Evolutionary conservation across 2,113 vertebrate genomes (phyloP).

Genomic region (Dicrurus megarhynchus): DNA sequence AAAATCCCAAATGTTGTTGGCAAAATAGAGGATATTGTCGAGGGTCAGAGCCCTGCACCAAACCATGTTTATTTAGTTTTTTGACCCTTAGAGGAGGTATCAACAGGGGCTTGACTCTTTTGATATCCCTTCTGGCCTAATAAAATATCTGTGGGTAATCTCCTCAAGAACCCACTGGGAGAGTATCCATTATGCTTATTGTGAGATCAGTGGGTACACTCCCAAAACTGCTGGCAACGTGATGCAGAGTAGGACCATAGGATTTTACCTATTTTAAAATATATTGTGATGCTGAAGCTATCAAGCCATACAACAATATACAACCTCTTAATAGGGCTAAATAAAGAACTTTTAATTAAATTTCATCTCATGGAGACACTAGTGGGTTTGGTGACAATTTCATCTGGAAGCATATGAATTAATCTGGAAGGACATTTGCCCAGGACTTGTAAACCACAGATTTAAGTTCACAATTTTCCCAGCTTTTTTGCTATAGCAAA

Average conservation of each 20-base stretch:
- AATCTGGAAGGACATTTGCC: neutral
- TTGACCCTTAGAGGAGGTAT: neutral
- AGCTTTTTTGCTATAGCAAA: neutral
- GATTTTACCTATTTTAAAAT: neutral
- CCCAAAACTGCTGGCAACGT: neutral
- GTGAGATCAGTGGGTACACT: neutral
- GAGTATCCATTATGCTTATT: neutral
- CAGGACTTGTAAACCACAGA: neutral
- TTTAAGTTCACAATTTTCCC: neutral
- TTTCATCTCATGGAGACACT: neutral
- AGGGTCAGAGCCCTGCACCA: neutral
- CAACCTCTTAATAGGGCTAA: neutral
- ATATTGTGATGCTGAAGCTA: neutral
- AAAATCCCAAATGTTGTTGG: neutral
- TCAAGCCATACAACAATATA: neutral
- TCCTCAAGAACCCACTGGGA: neutral
- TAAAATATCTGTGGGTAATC: neutral
- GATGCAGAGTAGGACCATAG: neutral
- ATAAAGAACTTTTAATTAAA: neutral
- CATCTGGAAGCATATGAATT: neutral
- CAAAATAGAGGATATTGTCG: neutral
- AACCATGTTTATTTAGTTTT: neutral
- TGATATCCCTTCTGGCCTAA: neutral
- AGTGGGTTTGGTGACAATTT: neutral
- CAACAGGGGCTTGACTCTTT: neutral